Conservation (phyloP, 2,797 vertebrate genomes). For the Gallinago stenura region DNA sequence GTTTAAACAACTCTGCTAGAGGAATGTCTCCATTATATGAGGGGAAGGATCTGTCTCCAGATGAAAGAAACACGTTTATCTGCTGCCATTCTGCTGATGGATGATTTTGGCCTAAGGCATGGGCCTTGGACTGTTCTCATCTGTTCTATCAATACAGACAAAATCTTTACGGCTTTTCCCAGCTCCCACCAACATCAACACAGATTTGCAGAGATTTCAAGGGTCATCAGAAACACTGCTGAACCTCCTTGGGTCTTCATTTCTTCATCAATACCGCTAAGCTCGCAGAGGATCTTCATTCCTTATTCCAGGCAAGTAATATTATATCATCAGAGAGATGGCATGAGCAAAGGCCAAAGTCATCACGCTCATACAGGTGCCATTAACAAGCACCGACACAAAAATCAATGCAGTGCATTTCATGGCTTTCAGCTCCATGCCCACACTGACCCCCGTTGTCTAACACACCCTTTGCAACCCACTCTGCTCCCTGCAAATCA, state of each 20-base stretch:
- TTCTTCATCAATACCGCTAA: neutral
- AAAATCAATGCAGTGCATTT: conserved; percentile 24
- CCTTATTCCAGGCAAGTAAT: neutral
- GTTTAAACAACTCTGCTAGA: neutral
- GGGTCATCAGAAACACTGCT: neutral
- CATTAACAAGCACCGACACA: conserved; percentile 22
- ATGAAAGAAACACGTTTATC: neutral
- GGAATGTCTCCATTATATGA: neutral
- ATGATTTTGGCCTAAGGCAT: neutral
- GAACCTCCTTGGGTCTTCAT: neutral
- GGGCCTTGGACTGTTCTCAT: neutral
- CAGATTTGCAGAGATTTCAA: neutral
- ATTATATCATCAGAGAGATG: neutral
- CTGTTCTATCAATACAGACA: neutral
- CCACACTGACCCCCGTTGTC: neutral
- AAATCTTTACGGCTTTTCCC: neutral
- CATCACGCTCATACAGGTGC: neutral
- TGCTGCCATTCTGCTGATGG: neutral
- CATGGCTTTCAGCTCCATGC: neutral
- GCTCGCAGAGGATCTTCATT: neutral
- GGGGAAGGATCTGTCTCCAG: neutral
- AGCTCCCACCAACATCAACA: neutral
- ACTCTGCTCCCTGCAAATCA: neutral
- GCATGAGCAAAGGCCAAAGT: conserved; percentile 3
- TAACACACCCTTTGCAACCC: neutral